These are phyloP conservation scores for Tauraco hartlaubi DNA, from an alignment of 2,797 vertebrate species.

Conservation along the genomic window DNA sequence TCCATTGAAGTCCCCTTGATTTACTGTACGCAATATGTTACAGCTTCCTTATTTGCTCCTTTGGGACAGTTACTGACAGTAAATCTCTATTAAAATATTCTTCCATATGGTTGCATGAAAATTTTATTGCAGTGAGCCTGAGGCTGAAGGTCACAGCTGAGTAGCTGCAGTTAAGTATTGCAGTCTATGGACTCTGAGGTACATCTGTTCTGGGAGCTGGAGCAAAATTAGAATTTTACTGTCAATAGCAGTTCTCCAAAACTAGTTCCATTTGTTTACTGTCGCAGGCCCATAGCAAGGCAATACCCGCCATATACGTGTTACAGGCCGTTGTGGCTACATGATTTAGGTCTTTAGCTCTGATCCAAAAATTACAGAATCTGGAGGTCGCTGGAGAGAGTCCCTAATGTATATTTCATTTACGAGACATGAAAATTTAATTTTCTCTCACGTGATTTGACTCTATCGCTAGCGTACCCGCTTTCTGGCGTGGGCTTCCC, in stretches of 20 bases:
- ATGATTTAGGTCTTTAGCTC: constrained; percentile 68
- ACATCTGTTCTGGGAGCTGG: constrained; percentile 90
- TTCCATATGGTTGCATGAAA: constrained; percentile 98
- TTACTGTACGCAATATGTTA: constrained; percentile 95
- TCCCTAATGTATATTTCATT: constrained; percentile 85
- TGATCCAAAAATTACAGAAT: constrained; percentile 73
- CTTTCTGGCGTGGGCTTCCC: constrained; percentile 41
- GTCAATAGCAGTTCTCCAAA: constrained; percentile 86
- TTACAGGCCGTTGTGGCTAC: constrained; percentile 7
- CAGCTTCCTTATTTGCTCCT: constrained; percentile 95
- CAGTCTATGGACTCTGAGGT: constrained; percentile 86
- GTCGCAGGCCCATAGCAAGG: constrained; percentile 53
- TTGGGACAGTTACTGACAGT: constrained; percentile 91
- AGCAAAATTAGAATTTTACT: constrained; percentile 90
- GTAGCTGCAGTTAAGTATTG: constrained; percentile 90
- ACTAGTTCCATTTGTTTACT: constrained; percentile 83
- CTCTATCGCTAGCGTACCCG: constrained; percentile 48
- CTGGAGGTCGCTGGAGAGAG: constrained; percentile 73
- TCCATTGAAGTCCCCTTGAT: constrained; percentile 90
- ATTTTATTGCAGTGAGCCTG: constrained; percentile 93
- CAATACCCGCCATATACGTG: constrained; percentile 1
- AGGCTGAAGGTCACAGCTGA: constrained; percentile 91
- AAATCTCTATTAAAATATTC: constrained; percentile 97
- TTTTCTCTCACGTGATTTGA: constrained; percentile 76
- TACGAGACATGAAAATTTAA: constrained; percentile 83